Conservation (phyloP, 2,797 vertebrate genomes). For the Chanos chanos region DNA sequence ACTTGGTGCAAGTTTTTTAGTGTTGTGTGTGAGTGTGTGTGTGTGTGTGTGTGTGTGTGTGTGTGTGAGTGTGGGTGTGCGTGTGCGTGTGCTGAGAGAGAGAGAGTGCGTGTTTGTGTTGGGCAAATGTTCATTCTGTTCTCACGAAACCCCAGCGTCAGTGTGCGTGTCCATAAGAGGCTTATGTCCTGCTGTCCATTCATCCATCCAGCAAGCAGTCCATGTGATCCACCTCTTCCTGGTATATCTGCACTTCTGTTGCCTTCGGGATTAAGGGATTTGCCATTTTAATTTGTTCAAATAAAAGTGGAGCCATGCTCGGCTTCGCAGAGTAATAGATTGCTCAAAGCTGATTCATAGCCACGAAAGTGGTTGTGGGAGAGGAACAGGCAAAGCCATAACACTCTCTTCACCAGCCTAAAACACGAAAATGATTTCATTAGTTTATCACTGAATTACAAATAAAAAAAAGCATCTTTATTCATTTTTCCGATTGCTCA, state of each 20-base stretch:
- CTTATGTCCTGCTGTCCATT: conserved; percentile 55
- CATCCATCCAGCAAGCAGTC: conserved; percentile 48
- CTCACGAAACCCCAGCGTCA: neutral
- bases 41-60: neutral
- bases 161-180: conserved; percentile 50
- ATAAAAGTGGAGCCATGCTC: conserved; percentile 59
- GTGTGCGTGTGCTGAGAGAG: neutral
- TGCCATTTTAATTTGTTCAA: conserved; percentile 67
- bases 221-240: conserved; percentile 60
- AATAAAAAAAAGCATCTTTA: no score
- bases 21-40: neutral
- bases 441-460: no score
- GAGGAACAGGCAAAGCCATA: conserved; percentile 7
- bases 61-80: neutral
- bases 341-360: conserved; percentile 58
- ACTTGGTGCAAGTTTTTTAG: conserved; percentile 71
- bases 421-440: no score
- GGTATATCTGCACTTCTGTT: conserved; percentile 50
- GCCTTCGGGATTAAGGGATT: conserved; percentile 67
- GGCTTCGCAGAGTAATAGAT: conserved; percentile 62
- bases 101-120: neutral
- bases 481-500: no score
- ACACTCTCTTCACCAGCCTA: no score
- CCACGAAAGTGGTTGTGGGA: conserved; percentile 17
- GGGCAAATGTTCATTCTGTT: neutral